Percentiles rank a stretch among this genome's conserved stretches.
Conservation (phyloP, 2,888 invertebrate genomes). For the Gastrophysa polygoni region DNA sequence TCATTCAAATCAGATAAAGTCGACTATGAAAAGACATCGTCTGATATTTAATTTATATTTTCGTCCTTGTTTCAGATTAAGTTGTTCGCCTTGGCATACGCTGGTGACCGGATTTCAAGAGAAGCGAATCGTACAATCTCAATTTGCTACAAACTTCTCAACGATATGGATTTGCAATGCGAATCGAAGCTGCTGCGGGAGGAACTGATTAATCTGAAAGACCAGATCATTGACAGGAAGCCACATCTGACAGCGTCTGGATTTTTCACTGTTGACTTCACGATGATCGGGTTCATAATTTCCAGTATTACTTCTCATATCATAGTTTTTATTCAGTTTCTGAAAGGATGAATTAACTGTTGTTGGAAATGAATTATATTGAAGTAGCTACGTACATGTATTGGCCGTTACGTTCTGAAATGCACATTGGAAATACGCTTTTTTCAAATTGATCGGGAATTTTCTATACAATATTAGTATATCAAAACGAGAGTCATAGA, state of each 20-base stretch:
- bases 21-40: too few relatives aligned
- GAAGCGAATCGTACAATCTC: neutral
- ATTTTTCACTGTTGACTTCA: constrained; percentile 24
- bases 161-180: constrained; percentile 5
- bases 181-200: neutral
- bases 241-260: constrained; percentile 18
- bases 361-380: too few relatives aligned
- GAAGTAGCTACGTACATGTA: too few relatives aligned
- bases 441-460: too few relatives aligned
- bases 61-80: constrained; percentile 13
- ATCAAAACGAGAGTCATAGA: too few relatives aligned
- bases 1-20: too few relatives aligned
- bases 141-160: constrained; percentile 16
- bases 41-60: neutral
- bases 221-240: constrained; percentile 18
- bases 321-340: constrained; percentile 23
- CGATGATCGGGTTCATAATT: constrained; percentile 25
- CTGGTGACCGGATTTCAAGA: constrained; percentile 5
- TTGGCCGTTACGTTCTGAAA: too few relatives aligned
- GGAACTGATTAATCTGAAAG: constrained; percentile 11
- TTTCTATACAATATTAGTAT: too few relatives aligned
- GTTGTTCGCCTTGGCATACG: constrained; percentile 10
- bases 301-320: constrained; percentile 26
- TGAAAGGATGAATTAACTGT: constrained; percentile 2
- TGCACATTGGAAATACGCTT: too few relatives aligned